These are phyloP conservation scores for Apantesis nais DNA, from an alignment of 2,888 invertebrate species.

Conservation along the genomic window DNA sequence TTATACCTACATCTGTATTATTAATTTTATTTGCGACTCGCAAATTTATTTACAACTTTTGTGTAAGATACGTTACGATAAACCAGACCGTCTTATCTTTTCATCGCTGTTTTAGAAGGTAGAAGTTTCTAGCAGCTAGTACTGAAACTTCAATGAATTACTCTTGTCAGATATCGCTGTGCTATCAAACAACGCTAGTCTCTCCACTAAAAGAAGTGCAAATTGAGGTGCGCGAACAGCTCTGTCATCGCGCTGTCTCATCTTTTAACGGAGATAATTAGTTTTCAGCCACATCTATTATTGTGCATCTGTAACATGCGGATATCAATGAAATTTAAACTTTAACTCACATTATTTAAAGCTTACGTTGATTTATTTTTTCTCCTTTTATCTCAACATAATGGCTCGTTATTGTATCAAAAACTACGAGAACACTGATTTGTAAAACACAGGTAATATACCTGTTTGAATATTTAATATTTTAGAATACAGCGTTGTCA, in stretches of 20 bases:
- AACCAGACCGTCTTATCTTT: background rate
- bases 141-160: background rate
- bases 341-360: background rate
- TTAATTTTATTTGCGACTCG: slow-evolving; percentile 10
- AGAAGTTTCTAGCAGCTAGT: background rate
- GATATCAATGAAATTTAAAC: background rate
- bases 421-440: too few relatives aligned
- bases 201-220: background rate
- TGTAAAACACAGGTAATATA: too few relatives aligned
- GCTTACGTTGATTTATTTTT: slow-evolving; percentile 13
- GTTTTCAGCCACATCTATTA: slow-evolving; percentile 40
- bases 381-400: too few relatives aligned
- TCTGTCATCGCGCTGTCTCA: slow-evolving; percentile 44
- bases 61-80: background rate
- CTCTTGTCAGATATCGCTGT: background rate
- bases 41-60: slow-evolving; percentile 1
- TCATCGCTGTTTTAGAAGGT: background rate
- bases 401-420: too few relatives aligned
- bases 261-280: slow-evolving; percentile 48
- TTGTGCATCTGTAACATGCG: slow-evolving; percentile 14
- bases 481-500: too few relatives aligned
- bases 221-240: slow-evolving; percentile 9
- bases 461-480: too few relatives aligned
- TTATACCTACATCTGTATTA: slow-evolving; percentile 20
- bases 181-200: background rate